Conservation (phyloP, 2,113 vertebrate species). For the Oncorhynchus gorbuscha region DNA sequence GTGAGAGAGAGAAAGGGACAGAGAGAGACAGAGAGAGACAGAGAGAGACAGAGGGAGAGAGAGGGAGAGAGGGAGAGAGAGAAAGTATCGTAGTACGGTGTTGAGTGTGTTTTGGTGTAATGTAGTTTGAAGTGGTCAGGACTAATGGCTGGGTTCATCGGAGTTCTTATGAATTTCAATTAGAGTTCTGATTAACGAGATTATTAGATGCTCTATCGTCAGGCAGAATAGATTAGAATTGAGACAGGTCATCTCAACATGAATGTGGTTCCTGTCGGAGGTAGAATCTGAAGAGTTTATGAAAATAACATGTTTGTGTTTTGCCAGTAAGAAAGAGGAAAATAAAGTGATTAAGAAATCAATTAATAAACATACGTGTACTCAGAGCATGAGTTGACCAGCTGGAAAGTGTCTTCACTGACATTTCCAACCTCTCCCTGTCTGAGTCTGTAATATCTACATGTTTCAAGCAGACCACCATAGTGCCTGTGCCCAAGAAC, state of each 20-base stretch:
- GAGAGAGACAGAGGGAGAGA: too few species aligned
- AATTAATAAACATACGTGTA: too few species aligned
- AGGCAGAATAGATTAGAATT: slow-evolving; percentile 18
- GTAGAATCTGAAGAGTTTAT: not conserved
- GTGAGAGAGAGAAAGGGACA: too few species aligned
- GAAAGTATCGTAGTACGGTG: not conserved
- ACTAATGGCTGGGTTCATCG: slow-evolving; percentile 57
- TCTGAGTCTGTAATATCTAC: too few species aligned
- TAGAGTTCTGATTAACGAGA: slow-evolving; percentile 34
- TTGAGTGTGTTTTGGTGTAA: not conserved
- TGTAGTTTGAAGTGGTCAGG: slow-evolving; percentile 31
- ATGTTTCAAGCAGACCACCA: too few species aligned
- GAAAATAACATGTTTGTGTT: not conserved
- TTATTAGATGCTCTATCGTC: slow-evolving; percentile 41
- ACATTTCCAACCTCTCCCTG: too few species aligned
- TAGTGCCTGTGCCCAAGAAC: too few species aligned
- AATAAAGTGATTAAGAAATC: not conserved
- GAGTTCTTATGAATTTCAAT: slow-evolving; percentile 44
- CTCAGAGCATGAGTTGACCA: too few species aligned
- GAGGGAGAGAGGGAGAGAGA: not conserved
- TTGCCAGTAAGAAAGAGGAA: not conserved
- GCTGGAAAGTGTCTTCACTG: too few species aligned
- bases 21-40: too few species aligned
- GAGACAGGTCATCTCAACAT: not conserved
- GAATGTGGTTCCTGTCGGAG: not conserved